Conservation (phyloP, 1,140 invertebrate species). For the Bombus consobrinus region DNA sequence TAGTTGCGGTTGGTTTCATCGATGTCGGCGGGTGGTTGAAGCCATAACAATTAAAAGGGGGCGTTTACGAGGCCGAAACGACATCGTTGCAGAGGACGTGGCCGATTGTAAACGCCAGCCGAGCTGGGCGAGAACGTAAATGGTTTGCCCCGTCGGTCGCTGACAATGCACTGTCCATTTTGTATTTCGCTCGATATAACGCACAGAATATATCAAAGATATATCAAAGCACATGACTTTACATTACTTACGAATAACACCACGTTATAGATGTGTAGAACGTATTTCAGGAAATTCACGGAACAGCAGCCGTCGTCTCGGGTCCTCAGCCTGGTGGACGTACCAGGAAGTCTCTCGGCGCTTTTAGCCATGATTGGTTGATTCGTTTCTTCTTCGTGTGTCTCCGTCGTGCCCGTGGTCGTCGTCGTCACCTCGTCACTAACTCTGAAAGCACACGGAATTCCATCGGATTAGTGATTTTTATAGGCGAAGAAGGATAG, state of each 20-base stretch:
- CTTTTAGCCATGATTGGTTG: slow-evolving; percentile 78
- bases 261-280: slow-evolving; percentile 91
- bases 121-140: background rate
- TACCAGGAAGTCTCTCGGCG: slow-evolving; percentile 78
- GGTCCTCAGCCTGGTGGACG: slow-evolving; percentile 81
- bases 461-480: background rate
- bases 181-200: background rate
- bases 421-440: slow-evolving; percentile 77
- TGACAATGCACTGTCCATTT: background rate
- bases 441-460: slow-evolving; percentile 64
- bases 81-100: background rate
- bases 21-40: background rate
- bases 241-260: slow-evolving; percentile 88
- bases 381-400: slow-evolving; percentile 56
- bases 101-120: background rate
- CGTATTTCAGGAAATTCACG: slow-evolving; percentile 90
- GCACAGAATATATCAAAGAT: background rate
- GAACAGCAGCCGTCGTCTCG: slow-evolving; percentile 89
- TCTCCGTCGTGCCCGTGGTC: slow-evolving; percentile 64
- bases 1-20: background rate
- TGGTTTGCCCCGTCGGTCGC: background rate
- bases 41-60: slow-evolving; percentile 7
- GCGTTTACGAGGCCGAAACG: background rate
- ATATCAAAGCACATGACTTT: too few relatives aligned
- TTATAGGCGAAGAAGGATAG: background rate